Base-by-base conservation (phyloP, 1,140 invertebrate genomes). In the Lepidostoma basale region DNA sequence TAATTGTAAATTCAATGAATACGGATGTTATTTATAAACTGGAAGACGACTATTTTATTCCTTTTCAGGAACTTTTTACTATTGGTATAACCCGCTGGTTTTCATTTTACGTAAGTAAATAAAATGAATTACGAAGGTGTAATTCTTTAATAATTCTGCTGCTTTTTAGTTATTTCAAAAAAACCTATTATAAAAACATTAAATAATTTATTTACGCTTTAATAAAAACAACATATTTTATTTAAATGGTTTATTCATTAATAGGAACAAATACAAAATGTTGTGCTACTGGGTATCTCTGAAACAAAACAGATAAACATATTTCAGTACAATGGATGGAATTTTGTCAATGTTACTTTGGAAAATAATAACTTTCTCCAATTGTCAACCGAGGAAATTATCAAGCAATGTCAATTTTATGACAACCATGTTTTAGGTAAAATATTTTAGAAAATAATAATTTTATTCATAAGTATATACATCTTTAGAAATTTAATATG, bases 301-400 rank as follows among this genome's bases (percentile, higher is more conserved):
- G 66, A 68, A 49, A 59, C 67, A 40, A 74, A 74, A 33, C 68
- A 73, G 22, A 12, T 79, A 6, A 74, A 74, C 59, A 65, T 72
- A 12, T 77, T 75, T 68, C 77, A 77, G 67, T 79, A 79, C 66
- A 76, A 80, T 66, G 79, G 79, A 22, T 81, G 78, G 78, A 69
- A 64, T 58, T 81, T 79, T 72, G 59, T 71, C 8, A 71, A 76
- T 59, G 25, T 63, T 14, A 26, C 59, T 10, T 23, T 44, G 59
- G 16, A 67, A 59, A 58, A 59, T 10, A 14, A 59, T 8, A 16
- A 20, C 6, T n/a, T n/a, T n/a, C n/a, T n/a, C n/a, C 40, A 18
- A 36, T 59, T 59, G 1, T 16, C 40, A 26, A 47, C 9, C 0
- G 22, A 49, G 25, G 52, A 22, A 26, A 62, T 45, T 16, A 28